Base-by-base conservation (phyloP, 2,888 invertebrate species). In the Volucella inflata region DNA sequence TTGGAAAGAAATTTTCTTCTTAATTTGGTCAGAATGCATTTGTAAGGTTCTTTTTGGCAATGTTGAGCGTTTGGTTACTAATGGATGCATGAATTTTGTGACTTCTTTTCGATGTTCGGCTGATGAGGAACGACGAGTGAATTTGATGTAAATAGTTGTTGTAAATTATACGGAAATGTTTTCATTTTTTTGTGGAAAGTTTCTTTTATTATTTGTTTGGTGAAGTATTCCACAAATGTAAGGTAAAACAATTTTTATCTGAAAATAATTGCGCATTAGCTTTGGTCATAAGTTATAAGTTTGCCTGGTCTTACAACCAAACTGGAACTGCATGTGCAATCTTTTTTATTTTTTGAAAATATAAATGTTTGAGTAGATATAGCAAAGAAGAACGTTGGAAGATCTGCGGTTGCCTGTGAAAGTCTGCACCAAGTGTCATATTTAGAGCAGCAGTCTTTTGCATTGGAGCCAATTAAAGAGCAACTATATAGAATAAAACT, bases 21-120 rank as follows among this genome's bases (percentile, higher is more conserved):
- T 46, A 50, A 80, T 80, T 84, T 84, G 84, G 80, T 57, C 75
- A 76, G 60, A 84, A 80, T 76, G 74, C 80, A 79, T 79, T 76
- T 71, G 67, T 77, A 30, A 40, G 6, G 46, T 76, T 77, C 59
- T 60, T 71, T 46, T 68, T 75, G 68, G 42, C 55, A 57, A 46
- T 46, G 50, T 50, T 71, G 46, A 46, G 48, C 46, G 64, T 67
- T 71, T 65, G 74, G 48, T 50, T 76, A 76, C 79, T 79, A 80
- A 84, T 84, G 80, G 71, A 71, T 65, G 70, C 77, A 77, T 77
- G 70, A n/a, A 78, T 78, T 78, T 71, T 62, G 38, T 17, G 36
- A 50, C 42, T 67, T 60, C 40, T 30, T 36, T 42, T 55, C 11
- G 9, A 10, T 48, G 10, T n/a, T 57, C 11, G 36, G 42, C 12